Conservation (phyloP, 2,113 vertebrate species). For the Sinocyclocheilus anshuiensis region DNA sequence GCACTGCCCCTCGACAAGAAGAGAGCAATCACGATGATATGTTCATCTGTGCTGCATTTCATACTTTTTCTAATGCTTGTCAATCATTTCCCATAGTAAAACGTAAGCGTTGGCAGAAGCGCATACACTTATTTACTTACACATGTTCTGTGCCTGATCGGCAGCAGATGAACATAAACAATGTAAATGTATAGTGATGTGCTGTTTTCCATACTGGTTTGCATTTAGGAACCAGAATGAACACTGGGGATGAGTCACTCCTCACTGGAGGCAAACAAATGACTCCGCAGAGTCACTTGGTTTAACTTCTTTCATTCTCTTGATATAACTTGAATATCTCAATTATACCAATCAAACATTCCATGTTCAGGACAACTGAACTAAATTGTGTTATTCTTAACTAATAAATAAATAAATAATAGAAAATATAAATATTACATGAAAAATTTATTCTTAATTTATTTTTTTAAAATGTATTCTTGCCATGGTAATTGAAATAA, state of each 20-base stretch:
- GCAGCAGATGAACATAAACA: conserved; percentile 42
- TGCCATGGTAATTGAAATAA: background rate
- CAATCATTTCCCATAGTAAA: background rate
- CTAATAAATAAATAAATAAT: background rate
- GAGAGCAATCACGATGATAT: background rate
- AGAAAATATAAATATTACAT: background rate
- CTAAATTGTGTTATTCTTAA: background rate
- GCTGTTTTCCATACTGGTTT: conserved; percentile 47
- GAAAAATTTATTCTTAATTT: background rate
- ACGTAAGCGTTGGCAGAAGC: background rate
- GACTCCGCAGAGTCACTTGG: background rate
- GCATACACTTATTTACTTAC: conserved; percentile 4
- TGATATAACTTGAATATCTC: background rate
- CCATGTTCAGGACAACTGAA: background rate
- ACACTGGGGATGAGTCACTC: background rate
- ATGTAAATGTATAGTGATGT: conserved; percentile 34
- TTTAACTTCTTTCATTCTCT: background rate
- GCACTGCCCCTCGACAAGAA: conserved; percentile 20
- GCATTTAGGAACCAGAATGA: background rate
- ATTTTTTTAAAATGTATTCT: no score
- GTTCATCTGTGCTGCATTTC: background rate
- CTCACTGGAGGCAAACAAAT: conserved; percentile 8
- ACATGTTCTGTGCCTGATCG: conserved; percentile 20
- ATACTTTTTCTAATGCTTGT: background rate
- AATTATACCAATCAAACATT: background rate